Percentiles rank a stretch among this genome's conserved stretches.
Conservation (phyloP, 2,113 vertebrate genomes). For the Rhabdomys dilectus region DNA sequence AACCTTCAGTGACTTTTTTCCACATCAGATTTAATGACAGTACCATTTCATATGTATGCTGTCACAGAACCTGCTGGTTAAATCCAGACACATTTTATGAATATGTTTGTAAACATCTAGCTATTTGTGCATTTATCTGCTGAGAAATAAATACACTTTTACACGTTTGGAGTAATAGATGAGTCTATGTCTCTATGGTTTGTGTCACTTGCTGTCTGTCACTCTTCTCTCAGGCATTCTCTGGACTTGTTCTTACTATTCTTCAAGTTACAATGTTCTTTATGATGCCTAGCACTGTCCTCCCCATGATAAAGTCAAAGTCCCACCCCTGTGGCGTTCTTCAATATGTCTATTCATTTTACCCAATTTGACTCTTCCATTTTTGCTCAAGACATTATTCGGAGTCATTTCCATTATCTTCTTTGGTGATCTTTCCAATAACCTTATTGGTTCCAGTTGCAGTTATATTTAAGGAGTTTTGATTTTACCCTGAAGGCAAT, state of each 20-base stretch:
- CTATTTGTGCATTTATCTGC: neutral
- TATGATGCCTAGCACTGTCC: neutral
- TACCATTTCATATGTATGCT: constrained; percentile 26
- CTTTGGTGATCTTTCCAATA: neutral
- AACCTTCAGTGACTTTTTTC: constrained; percentile 46
- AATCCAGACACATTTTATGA: constrained; percentile 70
- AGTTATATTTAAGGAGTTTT: neutral
- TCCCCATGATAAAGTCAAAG: neutral
- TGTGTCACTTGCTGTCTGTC: rapidly evolving
- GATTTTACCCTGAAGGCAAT: neutral
- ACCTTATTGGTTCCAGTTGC: neutral
- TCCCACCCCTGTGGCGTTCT: neutral
- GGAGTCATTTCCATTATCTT: neutral
- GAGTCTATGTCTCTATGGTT: neutral
- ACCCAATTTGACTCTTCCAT: neutral
- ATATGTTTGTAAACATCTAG: constrained; percentile 58
- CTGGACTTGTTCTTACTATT: neutral
- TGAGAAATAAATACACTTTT: neutral
- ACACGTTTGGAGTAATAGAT: neutral
- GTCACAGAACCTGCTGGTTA: constrained; percentile 58
- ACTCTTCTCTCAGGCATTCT: neutral
- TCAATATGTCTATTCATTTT: neutral
- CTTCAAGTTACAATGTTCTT: neutral
- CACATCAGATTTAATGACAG: constrained; percentile 44
- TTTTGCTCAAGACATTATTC: neutral